Percentiles rank a stretch among this genome's conserved stretches.
These are phyloP conservation scores for Macrophya annulata DNA, from an alignment of 2,888 invertebrate genomes.

Conservation along the genomic window DNA sequence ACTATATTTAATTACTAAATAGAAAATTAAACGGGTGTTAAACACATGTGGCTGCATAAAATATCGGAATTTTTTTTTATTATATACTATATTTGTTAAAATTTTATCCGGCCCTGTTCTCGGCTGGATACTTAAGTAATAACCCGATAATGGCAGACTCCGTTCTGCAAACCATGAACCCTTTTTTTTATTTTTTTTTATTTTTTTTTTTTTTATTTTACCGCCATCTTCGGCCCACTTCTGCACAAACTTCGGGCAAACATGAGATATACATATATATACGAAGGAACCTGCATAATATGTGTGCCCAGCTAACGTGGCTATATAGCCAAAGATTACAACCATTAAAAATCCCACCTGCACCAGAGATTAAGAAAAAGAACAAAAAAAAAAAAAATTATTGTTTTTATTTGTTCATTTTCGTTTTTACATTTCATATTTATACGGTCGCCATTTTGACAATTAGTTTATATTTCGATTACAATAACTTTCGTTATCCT, in stretches of 20 bases:
- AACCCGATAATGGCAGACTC: slow-evolving; percentile 74
- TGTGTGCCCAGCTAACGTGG: slow-evolving; percentile 24
- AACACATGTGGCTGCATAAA: no score
- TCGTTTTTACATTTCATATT: not conserved
- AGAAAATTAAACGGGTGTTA: no score
- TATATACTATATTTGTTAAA: slow-evolving; percentile 11
- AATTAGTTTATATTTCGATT: slow-evolving; percentile 5
- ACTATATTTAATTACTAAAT: no score
- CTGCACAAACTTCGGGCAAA: slow-evolving; percentile 31
- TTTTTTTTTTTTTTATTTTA: not conserved
- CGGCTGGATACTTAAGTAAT: slow-evolving; percentile 76
- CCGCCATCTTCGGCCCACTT: slow-evolving; percentile 24
- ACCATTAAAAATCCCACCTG: slow-evolving; percentile 45
- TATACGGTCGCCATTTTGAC: not conserved
- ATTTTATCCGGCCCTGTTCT: slow-evolving; percentile 62
- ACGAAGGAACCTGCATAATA: not conserved
- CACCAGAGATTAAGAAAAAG: not conserved
- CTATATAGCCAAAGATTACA: slow-evolving; percentile 20
- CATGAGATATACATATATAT: not conserved
- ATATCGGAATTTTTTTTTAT: no score
- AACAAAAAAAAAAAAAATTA: not conserved
- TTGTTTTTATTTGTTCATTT: not conserved
- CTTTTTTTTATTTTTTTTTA: slow-evolving; percentile 60
- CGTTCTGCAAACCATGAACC: slow-evolving; percentile 65
- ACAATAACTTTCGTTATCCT: not conserved